Base-by-base conservation (phyloP, 2,888 invertebrate genomes). In the Drosophila prolongata region DNA sequence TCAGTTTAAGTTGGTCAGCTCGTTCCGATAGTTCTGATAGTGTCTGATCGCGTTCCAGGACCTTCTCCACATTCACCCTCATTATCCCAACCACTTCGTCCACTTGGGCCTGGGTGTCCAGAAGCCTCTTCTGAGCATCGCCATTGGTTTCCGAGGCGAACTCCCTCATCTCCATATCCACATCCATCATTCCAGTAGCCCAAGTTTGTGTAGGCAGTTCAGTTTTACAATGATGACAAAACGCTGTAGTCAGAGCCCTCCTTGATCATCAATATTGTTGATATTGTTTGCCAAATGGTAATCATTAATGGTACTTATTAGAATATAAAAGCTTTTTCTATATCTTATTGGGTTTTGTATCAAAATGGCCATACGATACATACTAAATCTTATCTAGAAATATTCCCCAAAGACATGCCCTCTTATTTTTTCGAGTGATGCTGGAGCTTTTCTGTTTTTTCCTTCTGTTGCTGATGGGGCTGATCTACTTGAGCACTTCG, bases 31-130 rank as follows among this genome's bases (percentile, higher is more conserved):
- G 94, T 93, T 98, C 98, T 30, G 98, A 97, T 82, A 98, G 94
- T 93, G 98, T 98, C 93, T 97, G 96, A 94, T 98, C 98, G 89
- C 98, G 95, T 93, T 98, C 98, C 91, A 98, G 94, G 78, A 98
- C 98, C 93, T 98, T 98, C 93, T 98, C 98, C 83, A 98, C 98
- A 93, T 98, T 98, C 83, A 96, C 96, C 93, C 97, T 95, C 98
- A 98, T 98, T 91, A 98, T 98, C 91, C 96, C 97, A 89, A 97
- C 97, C 83, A 97, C 97, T 92, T 96, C 96, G 87, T 95, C 95
- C 62, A 95, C 95, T 91, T 95, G 94, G 76, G 95, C 95, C 89
- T 95, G 95, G 38, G 95, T 94, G 89, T 95, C 94, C 86, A 95
- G 94, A 75, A 95, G 91, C 72, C 94, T 93, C 85, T 94, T 94